Percentiles rank a stretch among this genome's conserved stretches.
phyloP scores from a whole-genome alignment of 2,888 invertebrate genomes.

The Nomada goodeniana region DNA sequence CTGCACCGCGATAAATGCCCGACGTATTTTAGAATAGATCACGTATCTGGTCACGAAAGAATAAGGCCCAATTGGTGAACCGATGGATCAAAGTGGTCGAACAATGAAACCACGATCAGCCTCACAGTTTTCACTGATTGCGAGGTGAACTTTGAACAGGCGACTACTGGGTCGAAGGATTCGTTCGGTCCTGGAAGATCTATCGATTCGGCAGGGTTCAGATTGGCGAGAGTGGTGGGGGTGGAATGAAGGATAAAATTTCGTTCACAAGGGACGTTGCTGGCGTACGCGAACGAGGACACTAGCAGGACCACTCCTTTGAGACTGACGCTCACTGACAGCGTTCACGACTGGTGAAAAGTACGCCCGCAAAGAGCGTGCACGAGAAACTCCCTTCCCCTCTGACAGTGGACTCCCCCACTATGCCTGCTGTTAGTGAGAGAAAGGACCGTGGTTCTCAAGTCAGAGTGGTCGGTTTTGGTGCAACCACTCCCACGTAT shows the following conservation, averaged over 20 bases:
- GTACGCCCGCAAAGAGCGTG: slow-evolving; percentile 72
- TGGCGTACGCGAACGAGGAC: slow-evolving; percentile 51
- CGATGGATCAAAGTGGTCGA: slow-evolving; percentile 22
- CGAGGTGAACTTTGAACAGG: too few relatives aligned
- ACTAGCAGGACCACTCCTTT: slow-evolving; percentile 65
- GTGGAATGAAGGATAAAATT: background rate
- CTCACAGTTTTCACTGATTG: slow-evolving; percentile 1
- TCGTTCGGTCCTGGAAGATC: background rate
- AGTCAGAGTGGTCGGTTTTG: background rate
- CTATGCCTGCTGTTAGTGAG: slow-evolving; percentile 72
- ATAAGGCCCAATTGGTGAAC: too few relatives aligned
- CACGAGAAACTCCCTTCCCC: slow-evolving; percentile 71
- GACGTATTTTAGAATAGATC: too few relatives aligned
- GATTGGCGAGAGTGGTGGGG: too few relatives aligned
- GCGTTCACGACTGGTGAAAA: slow-evolving; percentile 79
- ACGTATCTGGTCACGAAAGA: too few relatives aligned
- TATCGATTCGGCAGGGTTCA: background rate
- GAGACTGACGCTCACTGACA: slow-evolving; percentile 76
- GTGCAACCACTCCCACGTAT: slow-evolving; percentile 58
- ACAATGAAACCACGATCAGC: slow-evolving; percentile 12
- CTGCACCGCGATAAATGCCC: too few relatives aligned
- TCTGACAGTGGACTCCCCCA: slow-evolving; percentile 56
- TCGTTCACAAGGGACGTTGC: slow-evolving; percentile 31
- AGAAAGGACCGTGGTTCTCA: slow-evolving; percentile 83
- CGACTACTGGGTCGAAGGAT: too few relatives aligned